phyloP scores from a whole-genome alignment of 2,888 invertebrate genomes.

The Itoplectis maculator region DNA sequence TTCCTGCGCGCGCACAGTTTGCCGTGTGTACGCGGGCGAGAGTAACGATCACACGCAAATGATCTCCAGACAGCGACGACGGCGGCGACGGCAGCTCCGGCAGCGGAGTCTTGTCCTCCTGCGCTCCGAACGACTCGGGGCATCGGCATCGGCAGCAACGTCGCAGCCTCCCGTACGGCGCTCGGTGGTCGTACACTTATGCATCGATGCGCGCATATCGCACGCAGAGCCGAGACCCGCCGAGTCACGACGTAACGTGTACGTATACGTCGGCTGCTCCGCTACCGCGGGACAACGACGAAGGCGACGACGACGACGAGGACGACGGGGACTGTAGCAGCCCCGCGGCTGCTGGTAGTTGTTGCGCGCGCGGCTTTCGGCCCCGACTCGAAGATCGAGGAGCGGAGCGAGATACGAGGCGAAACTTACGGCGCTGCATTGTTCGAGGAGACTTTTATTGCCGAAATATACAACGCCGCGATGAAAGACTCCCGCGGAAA shows the following conservation, averaged over 20 bases:
- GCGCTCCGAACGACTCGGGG: conserved; percentile 38
- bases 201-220: conserved; percentile 47
- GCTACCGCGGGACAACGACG: too few relatives aligned
- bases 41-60: conserved; percentile 72
- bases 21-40: conserved; percentile 28
- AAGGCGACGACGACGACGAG: too few relatives aligned
- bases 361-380: background rate
- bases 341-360: too few relatives aligned
- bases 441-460: conserved; percentile 55
- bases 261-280: too few relatives aligned
- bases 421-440: conserved; percentile 52
- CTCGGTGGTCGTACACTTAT: conserved; percentile 43
- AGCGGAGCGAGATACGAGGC: conserved; percentile 46
- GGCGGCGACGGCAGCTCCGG: conserved; percentile 13
- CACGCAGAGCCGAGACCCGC: conserved; percentile 41
- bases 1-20: conserved; percentile 11
- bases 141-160: conserved; percentile 36
- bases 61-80: too few relatives aligned
- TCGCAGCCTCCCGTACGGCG: conserved; percentile 8
- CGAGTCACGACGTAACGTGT: conserved; percentile 52
- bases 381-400: conserved; percentile 40
- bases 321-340: too few relatives aligned
- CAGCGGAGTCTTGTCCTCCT: conserved; percentile 26
- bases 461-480: conserved; percentile 52
- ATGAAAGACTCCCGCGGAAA: conserved; percentile 26